Evolutionary conservation across 2,888 invertebrate genomes (phyloP).

Genomic region (Cryptocephalus moraei): DNA sequence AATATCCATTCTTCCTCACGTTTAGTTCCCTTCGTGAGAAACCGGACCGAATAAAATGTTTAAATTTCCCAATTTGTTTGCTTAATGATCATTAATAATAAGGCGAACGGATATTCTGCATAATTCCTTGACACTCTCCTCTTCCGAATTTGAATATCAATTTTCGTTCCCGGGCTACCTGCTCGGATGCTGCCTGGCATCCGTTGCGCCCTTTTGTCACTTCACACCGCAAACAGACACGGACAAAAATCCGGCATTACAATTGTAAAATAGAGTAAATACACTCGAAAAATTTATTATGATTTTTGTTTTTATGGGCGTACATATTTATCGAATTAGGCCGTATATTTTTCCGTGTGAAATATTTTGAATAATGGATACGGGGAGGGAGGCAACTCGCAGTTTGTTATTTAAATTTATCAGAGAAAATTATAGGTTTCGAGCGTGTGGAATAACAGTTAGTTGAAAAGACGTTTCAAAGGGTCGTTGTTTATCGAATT

Average conservation of each 20-base stretch:
- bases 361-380: not conserved
- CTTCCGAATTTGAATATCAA: conserved; percentile 11
- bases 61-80: conserved; percentile 8
- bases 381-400: too few relatives aligned
- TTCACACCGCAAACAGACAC: conserved; percentile 14
- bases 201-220: conserved; percentile 2
- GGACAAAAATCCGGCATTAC: conserved; percentile 13
- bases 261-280: conserved; percentile 20
- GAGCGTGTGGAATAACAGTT: too few relatives aligned
- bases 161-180: conserved; percentile 8
- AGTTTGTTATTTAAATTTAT: too few relatives aligned
- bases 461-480: too few relatives aligned
- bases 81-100: conserved; percentile 15
- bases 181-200: not conserved
- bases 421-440: too few relatives aligned
- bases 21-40: conserved; percentile 1
- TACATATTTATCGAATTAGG: conserved; percentile 17
- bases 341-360: conserved; percentile 5
- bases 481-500: too few relatives aligned
- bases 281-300: conserved; percentile 15
- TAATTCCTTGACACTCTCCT: conserved; percentile 8
- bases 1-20: too few relatives aligned
- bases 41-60: conserved; percentile 1
- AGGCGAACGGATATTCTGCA: conserved; percentile 8
- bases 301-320: conserved; percentile 18